Evolutionary conservation across 2,888 invertebrate species (phyloP).

Genomic region (Drosophila nr. perissopoda): DNA sequence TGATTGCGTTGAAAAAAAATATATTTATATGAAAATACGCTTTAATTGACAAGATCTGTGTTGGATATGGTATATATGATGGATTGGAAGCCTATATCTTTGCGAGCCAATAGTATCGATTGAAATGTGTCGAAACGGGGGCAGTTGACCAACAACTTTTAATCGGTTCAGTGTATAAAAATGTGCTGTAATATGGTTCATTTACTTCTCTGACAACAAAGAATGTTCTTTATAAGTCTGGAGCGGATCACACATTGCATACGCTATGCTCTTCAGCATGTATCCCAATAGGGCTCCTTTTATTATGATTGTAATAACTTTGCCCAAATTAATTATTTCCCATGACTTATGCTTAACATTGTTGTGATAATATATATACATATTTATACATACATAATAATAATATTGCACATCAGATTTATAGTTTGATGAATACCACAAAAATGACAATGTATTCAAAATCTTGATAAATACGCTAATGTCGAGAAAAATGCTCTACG

Average conservation of each 20-base stretch:
- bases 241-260: no score
- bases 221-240: neutral
- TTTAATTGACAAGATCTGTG: neutral
- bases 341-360: neutral
- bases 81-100: neutral
- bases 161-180: neutral
- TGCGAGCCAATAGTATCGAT: neutral
- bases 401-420: neutral
- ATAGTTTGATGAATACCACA: neutral
- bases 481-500: slow-evolving; percentile 20
- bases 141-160: neutral
- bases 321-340: neutral
- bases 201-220: neutral
- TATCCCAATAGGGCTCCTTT: neutral
- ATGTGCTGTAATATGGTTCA: no score
- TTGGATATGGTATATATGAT: neutral
- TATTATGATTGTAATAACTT: neutral
- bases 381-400: neutral
- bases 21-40: neutral
- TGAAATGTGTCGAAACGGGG: neutral
- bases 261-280: no score
- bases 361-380: neutral
- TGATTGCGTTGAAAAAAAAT: neutral
- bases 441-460: neutral
- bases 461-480: slow-evolving; percentile 2